Conservation (phyloP, 2,113 vertebrate genomes). For the Martes martes region DNA sequence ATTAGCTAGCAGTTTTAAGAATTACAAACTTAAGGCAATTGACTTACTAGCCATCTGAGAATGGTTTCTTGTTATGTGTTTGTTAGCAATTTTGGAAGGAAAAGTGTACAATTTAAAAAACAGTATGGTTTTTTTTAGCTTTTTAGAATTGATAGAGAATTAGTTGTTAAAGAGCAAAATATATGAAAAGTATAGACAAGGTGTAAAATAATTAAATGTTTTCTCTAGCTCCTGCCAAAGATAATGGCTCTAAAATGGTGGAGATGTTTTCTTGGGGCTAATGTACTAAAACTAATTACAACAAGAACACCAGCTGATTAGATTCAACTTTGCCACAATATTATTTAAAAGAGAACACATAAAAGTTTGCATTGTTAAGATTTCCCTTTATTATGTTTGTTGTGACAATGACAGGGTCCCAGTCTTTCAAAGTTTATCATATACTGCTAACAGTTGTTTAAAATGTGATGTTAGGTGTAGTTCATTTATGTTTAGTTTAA, state of each 20-base stretch:
- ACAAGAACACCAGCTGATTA: constrained; percentile 78
- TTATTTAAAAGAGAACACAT: constrained; percentile 78
- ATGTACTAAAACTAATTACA: constrained; percentile 82
- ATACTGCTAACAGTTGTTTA: constrained; percentile 59
- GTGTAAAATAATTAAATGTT: constrained; percentile 75
- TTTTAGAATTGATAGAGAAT: background rate
- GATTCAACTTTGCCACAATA: constrained; percentile 74
- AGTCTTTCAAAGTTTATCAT: constrained; percentile 62
- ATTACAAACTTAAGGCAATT: background rate
- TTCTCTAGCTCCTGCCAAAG: constrained; percentile 70
- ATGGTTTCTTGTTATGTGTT: background rate
- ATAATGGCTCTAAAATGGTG: constrained; percentile 71
- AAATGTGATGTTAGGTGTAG: constrained; percentile 68
- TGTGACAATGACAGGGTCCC: constrained; percentile 71
- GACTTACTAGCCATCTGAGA: background rate
- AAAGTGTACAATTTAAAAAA: constrained; percentile 5
- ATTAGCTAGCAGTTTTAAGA: background rate
- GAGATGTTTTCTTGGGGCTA: constrained; percentile 80
- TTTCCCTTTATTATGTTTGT: constrained; percentile 65
- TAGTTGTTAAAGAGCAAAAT: constrained; percentile 39
- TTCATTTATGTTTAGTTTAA: constrained; percentile 64
- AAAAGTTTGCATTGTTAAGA: constrained; percentile 73
- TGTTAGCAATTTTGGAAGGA: background rate
- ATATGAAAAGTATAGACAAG: constrained; percentile 64
- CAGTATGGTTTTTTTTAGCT: background rate